Percentiles rank a stretch among this genome's conserved stretches.
Conservation (phyloP, 2,113 vertebrate genomes). For the Phyllostomus hastatus region DNA sequence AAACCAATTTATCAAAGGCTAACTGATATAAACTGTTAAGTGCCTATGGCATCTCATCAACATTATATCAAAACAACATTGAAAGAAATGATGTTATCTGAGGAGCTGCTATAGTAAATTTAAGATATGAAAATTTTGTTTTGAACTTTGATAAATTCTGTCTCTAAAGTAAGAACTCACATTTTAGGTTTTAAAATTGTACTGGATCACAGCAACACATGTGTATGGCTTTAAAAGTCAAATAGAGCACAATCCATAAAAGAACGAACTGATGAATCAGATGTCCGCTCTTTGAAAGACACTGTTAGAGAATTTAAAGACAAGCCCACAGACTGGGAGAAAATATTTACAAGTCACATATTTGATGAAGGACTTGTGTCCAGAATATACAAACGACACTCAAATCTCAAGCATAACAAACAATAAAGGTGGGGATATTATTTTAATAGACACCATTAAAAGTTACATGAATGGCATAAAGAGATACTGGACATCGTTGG, state of each 20-base stretch:
- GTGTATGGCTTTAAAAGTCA: background rate
- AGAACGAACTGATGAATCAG: background rate
- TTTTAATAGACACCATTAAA: background rate
- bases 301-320: background rate
- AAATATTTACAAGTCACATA: background rate
- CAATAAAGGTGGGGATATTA: background rate
- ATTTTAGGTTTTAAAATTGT: conserved; percentile 3
- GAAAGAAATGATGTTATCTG: background rate
- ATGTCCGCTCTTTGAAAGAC: background rate
- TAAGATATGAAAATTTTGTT: background rate
- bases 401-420: background rate
- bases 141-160: background rate
- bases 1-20: background rate
- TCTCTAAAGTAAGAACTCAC: background rate
- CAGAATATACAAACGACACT: background rate
- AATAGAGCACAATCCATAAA: background rate
- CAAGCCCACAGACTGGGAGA: background rate
- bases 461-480: background rate
- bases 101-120: background rate
- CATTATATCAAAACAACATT: background rate
- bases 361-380: background rate
- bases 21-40: background rate
- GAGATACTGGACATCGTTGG: background rate
- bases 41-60: background rate
- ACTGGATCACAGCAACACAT: background rate